Base-by-base conservation (phyloP, 2,113 vertebrate species). In the Dicrurus megarhynchus region DNA sequence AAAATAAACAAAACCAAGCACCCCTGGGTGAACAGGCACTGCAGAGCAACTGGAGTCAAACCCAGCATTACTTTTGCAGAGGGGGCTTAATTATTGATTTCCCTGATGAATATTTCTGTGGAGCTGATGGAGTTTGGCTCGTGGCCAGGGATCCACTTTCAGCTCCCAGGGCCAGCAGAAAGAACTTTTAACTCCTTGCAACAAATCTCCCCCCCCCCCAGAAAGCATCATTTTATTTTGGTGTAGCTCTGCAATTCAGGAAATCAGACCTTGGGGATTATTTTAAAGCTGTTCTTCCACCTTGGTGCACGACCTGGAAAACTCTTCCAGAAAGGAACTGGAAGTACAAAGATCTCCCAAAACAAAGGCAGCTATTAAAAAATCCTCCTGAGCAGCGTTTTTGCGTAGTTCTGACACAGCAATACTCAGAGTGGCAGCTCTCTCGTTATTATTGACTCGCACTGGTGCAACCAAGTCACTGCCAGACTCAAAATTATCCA, bases 61-160 rank as follows among this genome's bases (percentile, higher is more conserved):
- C 8, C 22, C 84, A 70, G 44, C 84, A 41, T 44, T 7, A 32
- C 57, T 71, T 93, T 15, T 47, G 95, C 81, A 79, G 7, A 60
- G 73, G 8, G 1, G 74, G 61, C 49, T 96, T 79, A 78, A 89
- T 93, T 94, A 93, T 95, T 94, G 87, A 97, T 93, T 94, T n/a
- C 2, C 67, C 61, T 84, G 4, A 22, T 28, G 65, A 93, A 64
- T 63, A 68, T 89, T 92, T 75, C 42, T 20, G 64, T 11, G 69
- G 63, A 74, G 60, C 83, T 83, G 86, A 24, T 2, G 18, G 73
- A 47, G 49, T 41, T 7, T 68, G 94, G 95, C 93, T 75, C 1
- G 0, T 2, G 41, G 56, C 87, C 95, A 90, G 35, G 0, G 16
- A 64, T 42, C 65, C 56, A 70, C 75, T 96, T 82, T 27, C 20